These are phyloP conservation scores for Epirrita christyi DNA, from an alignment of 2,888 invertebrate genomes.

Conservation along the genomic window DNA sequence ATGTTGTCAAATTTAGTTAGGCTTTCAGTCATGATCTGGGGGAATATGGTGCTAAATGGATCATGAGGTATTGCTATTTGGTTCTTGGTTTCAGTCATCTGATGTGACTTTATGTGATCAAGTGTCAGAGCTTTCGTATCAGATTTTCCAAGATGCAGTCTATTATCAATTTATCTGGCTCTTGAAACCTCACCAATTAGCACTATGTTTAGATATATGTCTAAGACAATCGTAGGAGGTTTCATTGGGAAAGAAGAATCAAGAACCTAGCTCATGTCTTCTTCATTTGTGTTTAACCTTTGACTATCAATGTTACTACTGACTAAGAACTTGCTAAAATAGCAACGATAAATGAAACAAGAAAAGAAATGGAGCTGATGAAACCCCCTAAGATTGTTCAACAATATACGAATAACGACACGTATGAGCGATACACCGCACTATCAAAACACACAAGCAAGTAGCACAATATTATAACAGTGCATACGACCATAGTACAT, in stretches of 20 bases:
- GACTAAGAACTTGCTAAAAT: neutral
- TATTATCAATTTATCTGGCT: neutral
- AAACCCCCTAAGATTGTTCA: neutral
- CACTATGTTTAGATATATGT: neutral
- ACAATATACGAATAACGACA: neutral
- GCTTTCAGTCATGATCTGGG: neutral
- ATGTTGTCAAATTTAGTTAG: neutral
- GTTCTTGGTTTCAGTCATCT: too few species aligned
- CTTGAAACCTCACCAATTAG: neutral
- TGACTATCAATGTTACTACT: neutral
- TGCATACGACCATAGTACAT: slow-evolving; percentile 16
- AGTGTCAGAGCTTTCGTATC: too few species aligned
- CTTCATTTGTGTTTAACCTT: neutral
- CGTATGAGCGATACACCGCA: slow-evolving; percentile 16
- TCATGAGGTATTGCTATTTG: neutral
- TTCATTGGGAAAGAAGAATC: neutral
- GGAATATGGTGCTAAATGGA: slow-evolving; percentile 5
- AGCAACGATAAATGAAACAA: neutral
- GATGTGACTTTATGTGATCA: too few species aligned
- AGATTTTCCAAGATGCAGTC: too few species aligned
- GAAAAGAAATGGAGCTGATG: neutral
- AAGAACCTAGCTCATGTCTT: too few species aligned
- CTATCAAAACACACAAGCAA: slow-evolving; percentile 17
- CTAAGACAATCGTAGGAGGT: neutral
- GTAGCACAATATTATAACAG: slow-evolving; percentile 41